These are phyloP conservation scores for Campylomormyrus tamandua DNA, from an alignment of 2,113 vertebrate genomes.

Conservation along the genomic window DNA sequence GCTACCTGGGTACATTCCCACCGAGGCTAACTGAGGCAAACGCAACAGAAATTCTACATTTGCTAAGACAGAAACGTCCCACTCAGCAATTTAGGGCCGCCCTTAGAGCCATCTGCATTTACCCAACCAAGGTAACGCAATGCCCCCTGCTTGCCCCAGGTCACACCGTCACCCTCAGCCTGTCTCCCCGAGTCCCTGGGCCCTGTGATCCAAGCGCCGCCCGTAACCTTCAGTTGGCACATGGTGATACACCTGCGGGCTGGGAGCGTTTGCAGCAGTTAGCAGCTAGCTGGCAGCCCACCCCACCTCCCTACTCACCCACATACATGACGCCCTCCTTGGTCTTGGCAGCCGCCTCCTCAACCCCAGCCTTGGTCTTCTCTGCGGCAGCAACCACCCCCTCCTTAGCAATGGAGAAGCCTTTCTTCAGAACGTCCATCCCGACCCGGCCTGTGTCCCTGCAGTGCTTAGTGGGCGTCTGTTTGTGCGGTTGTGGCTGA, in stretches of 20 bases:
- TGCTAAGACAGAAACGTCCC: background rate
- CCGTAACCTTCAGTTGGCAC: background rate
- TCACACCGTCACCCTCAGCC: background rate
- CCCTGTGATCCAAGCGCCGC: background rate
- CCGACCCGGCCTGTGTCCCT: conserved; percentile 11
- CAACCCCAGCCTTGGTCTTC: conserved; percentile 78
- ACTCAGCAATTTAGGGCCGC: background rate
- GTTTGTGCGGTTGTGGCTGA: conserved; percentile 6
- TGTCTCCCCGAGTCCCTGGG: background rate
- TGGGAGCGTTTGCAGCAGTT: background rate
- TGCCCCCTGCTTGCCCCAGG: background rate
- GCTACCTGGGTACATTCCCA: background rate
- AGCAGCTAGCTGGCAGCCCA: background rate
- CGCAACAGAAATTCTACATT: background rate
- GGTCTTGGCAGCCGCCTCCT: conserved; percentile 73
- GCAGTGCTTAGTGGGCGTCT: background rate
- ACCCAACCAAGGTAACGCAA: background rate
- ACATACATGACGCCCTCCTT: conserved; percentile 80
- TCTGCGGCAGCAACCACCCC: conserved; percentile 75
- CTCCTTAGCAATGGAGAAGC: conserved; percentile 75
- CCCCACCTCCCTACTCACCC: conserved; percentile 56
- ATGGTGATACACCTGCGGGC: background rate
- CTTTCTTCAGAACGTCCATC: conserved; percentile 79
- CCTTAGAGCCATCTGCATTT: background rate
- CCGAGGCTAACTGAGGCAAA: background rate